Base-by-base conservation (phyloP, 2,113 vertebrate genomes). In the Naja naja region DNA sequence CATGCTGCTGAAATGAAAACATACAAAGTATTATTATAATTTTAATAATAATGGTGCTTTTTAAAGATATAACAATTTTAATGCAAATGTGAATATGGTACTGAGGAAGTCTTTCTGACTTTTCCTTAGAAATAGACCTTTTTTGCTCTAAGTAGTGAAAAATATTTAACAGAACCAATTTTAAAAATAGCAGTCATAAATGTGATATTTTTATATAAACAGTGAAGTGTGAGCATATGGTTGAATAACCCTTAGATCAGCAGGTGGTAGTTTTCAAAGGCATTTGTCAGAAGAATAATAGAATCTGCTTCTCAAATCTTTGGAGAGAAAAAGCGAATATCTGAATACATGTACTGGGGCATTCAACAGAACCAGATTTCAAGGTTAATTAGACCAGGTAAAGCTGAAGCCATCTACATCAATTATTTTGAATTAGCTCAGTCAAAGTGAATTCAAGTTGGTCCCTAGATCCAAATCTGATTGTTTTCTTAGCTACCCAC, bases 151-250 rank as follows among this genome's bases (percentile, higher is more conserved):
- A 58, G 2, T 91, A 93, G 45, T 9, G 1, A 54, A 53, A 81
- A 91, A 11, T 45, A 30, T 89, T 9, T 54, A 86, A 94, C 74
- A 94, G 1, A 0, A 52, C 47, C 27, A 5, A 89, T 30, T 91
- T 52, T 55, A 47, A 93, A 94, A 94, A 92, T n/a, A 11, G 69
- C 27, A 69, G 25, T 93, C 1, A 20, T 64, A 91, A 92, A 93
- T n/a, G 1, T 52, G 1, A 22, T 88, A 87, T 60, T 94, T 94
- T 92, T 55, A 90, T 92, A 89, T 94, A 81, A 89, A 89, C 89
- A 14, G 89, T 89, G 20, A 45, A 25, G 90, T 87, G 2, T 52
- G 43, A 94, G 30, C 1, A 94, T 90, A 94, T 88, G 0, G 0
- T 88, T 89, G 23, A 90, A 87, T 88, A 94, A 91, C 20, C 0